Base-by-base conservation (phyloP, 2,888 invertebrate genomes). In the Catocala sponsa region DNA sequence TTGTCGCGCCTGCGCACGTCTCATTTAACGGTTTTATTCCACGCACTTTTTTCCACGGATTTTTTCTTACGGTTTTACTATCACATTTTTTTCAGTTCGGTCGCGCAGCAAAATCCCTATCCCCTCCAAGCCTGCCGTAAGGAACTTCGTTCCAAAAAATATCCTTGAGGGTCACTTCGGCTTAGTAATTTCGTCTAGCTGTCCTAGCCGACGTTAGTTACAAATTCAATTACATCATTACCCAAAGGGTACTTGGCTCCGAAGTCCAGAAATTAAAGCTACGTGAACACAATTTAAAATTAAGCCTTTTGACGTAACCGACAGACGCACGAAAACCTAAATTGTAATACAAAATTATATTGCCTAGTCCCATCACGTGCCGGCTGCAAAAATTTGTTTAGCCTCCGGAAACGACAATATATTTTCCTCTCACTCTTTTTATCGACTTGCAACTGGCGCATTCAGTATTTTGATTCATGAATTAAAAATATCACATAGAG, bases 401-500 rank as follows among this genome's bases (percentile, higher is more conserved):
- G 75, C 74, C 80, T 80, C 88, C 90, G 89, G 89, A 90, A 90
- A 82, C 84, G 76, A 81, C 72, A 74, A 72, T 82, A 77, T 82
- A 85, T 84, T 79, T 72, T 46, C 6, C 15, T 46, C 46, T 70
- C 42, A 65, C 57, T 68, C 74, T 76, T 74, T 70, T 70, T 63
- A 70, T 59, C 64, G 58, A 63, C 71, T 63, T 83, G 83, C 83
- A 81, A 72, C 56, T 56, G 68, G 56, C 79, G 83, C 84, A 86
- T 85, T 82, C 81, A 70, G 80, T 78, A 69, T 69, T 74, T 84
- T 80, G 85, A 86, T 87, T 90, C 88, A 89, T 90, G 89, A 89
- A 89, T 90, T 90, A 90, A 89, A 91, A 89, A 90, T 90, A 91
- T 86, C 85, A 83, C 86, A 86, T 82, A 79, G 70, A 25, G 74